phyloP scores from a whole-genome alignment of 2,113 vertebrate species.

The Platichthys stellatus region DNA sequence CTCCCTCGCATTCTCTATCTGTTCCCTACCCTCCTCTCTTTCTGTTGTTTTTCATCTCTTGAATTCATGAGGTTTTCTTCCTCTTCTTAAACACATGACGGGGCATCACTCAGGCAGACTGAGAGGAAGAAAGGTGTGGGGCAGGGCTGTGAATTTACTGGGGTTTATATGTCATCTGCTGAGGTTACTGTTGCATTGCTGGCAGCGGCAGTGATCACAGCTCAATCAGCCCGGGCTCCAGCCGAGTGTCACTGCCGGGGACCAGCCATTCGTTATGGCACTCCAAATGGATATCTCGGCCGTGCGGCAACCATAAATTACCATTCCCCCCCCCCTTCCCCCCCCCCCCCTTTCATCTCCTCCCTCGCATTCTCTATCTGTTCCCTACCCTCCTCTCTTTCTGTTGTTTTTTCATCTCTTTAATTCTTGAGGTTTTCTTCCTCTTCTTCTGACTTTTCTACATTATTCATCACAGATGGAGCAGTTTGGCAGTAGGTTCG shows the following conservation, averaged over 20 bases:
- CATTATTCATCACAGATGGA: conserved; percentile 9
- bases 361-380: neutral
- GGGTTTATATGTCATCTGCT: conserved; percentile 51
- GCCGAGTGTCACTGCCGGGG: conserved; percentile 65
- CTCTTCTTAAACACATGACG: neutral
- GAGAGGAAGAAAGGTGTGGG: conserved; percentile 16
- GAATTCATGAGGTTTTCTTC: conserved; percentile 2
- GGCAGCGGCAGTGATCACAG: conserved; percentile 70
- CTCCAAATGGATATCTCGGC: conserved; percentile 64
- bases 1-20: neutral
- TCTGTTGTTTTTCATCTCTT: conserved; percentile 17
- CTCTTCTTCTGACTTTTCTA: neutral
- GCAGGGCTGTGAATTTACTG: conserved; percentile 34
- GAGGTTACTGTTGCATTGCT: conserved; percentile 55
- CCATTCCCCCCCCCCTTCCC: conserved; percentile 25
- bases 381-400: neutral
- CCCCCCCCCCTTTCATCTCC: conserved; percentile 19
- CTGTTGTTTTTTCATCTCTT: conserved; percentile 15
- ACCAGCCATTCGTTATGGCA: conserved; percentile 62
- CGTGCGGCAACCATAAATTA: conserved; percentile 61
- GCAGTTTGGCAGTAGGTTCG: conserved; percentile 22
- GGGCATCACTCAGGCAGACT: neutral
- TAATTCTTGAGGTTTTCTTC: conserved; percentile 2
- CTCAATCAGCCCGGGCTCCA: conserved; percentile 68
- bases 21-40: neutral